Evolutionary conservation across 1,140 invertebrate genomes (phyloP), one percentile per base, ranked within the genome.

Genomic region (Drosophila ogumai): DNA sequence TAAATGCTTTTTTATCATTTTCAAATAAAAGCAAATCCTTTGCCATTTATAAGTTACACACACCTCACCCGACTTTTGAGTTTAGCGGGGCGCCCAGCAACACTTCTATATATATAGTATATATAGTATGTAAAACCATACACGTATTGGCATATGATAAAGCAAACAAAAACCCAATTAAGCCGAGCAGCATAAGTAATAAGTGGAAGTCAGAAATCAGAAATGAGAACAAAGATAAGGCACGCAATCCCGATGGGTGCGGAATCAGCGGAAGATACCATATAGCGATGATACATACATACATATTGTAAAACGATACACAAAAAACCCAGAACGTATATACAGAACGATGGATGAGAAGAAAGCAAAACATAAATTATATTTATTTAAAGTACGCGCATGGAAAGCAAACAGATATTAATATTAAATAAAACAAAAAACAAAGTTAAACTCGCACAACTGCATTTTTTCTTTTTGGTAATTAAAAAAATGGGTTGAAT

Each of bases 361-460:
- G 22, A 59, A 86, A 84, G 78, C 47, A 12, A 50, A 50, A 50
- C 74, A 81, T 85, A 85, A 90, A 90, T 90, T 90, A 90, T 90
- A 90, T 90, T 90, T 90, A 90, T 90, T 90, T 90, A 90, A 90
- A 81, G 85, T 88, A 88, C 77, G 84, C 84, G 84, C 82, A 90
- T 90, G 88, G 81, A 90, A 90, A 90, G 85, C 85, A 90, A 90
- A 79, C 76, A 90, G 81, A 90, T 90, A 90, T 90, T 90, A 90
- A 90, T 90, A 90, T 90, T 90, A 90, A 90, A 90, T 90, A 90
- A 90, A 90, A 90, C 69, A 65, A 85, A 88, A 54, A 90, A 75
- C 73, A 75, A 88, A 88, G 77, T 90, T 88, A 81, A 80, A 84
- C 41, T 52, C 34, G 43, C 40, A 19, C 46, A 13, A 25, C 10